phyloP scores from a whole-genome alignment of 1,140 invertebrate species.

The Drosophila suzukii region DNA sequence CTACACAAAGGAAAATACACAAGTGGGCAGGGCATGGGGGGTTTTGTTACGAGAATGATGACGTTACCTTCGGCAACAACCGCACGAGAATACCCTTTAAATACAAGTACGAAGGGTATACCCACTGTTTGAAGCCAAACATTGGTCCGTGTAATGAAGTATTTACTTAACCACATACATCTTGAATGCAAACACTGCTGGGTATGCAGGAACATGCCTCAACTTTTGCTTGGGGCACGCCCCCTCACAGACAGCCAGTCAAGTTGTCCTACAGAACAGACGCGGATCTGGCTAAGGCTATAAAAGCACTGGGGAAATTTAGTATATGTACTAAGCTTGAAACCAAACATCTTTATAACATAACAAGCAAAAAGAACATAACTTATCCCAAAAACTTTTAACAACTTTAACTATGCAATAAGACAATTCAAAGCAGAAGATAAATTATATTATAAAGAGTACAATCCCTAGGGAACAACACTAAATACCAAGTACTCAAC shows the following conservation, averaged over 20 bases:
- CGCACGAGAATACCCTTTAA: constrained; percentile 35
- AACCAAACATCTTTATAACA: no score
- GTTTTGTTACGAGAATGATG: constrained; percentile 36
- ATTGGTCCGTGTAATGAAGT: neutral
- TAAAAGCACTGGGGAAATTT: constrained; percentile 1
- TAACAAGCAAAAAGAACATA: no score
- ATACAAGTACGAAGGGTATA: neutral
- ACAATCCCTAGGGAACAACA: no score
- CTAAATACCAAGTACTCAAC: no score
- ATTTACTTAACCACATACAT: neutral
- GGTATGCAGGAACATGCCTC: constrained; percentile 39
- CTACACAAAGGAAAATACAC: constrained; percentile 8
- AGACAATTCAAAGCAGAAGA: no score
- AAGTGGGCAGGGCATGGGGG: neutral
- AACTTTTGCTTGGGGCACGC: constrained; percentile 38
- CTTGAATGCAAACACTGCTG: neutral
- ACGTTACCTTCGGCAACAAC: constrained; percentile 42
- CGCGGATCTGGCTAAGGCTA: neutral
- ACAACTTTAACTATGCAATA: no score
- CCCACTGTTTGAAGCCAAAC: neutral
- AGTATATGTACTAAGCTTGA: neutral
- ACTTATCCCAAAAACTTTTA: no score
- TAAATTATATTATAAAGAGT: no score
- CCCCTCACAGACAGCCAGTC: constrained; percentile 62
- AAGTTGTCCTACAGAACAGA: constrained; percentile 65